phyloP scores from a whole-genome alignment of 2,113 vertebrate species.

The Rhineura floridana region DNA sequence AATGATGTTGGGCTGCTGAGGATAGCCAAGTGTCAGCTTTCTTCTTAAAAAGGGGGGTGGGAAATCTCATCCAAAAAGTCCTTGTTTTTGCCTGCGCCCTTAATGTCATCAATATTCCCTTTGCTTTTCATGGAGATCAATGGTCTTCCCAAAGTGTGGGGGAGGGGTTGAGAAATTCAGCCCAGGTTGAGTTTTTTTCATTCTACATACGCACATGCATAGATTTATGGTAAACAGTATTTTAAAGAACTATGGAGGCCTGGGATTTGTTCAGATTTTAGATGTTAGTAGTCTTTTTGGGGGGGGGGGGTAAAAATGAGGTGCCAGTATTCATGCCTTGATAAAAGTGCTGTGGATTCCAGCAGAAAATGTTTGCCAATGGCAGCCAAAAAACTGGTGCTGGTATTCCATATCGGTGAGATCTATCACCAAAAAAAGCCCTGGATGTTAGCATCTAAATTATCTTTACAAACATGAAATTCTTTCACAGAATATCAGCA shows the following conservation, averaged over 20 bases:
- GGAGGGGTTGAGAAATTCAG: not conserved
- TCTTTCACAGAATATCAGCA: not conserved
- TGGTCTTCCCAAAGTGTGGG: not conserved
- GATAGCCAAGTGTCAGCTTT: not conserved
- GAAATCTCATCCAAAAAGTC: too few species aligned
- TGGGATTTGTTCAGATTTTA: not conserved
- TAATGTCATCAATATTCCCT: too few species aligned
- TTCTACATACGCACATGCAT: not conserved
- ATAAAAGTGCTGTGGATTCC: too few species aligned
- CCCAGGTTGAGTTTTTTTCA: not conserved
- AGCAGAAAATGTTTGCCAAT: too few species aligned
- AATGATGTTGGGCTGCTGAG: not conserved
- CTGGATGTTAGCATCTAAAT: constrained; percentile 1
- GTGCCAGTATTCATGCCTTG: too few species aligned
- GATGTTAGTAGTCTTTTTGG: too few species aligned
- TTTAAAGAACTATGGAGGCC: constrained; percentile 11
- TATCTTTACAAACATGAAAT: not conserved
- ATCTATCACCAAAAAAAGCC: not conserved
- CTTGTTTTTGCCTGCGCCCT: too few species aligned
- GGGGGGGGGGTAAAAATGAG: too few species aligned
- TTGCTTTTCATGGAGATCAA: too few species aligned
- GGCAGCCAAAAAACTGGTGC: too few species aligned
- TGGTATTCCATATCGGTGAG: too few species aligned
- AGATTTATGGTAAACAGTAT: not conserved
- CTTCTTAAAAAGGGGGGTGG: not conserved